Base-by-base conservation (phyloP, 2,113 vertebrate species). In the Muntiacus reevesi region DNA sequence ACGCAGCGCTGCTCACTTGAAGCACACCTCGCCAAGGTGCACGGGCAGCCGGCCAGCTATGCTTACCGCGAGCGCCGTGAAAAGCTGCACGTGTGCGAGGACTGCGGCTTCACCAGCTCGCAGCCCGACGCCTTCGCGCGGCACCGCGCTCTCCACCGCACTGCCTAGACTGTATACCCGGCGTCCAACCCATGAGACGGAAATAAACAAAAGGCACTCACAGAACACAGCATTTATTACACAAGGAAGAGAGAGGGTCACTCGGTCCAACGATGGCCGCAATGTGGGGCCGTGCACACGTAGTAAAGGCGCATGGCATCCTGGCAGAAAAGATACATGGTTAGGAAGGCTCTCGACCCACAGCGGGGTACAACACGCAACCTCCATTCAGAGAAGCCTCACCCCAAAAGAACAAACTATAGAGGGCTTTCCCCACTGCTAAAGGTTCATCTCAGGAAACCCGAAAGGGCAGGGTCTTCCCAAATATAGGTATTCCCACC, bases 231-330 rank as follows among this genome's bases (percentile, higher is more conserved):
- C 33, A n/a, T 98, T 98, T 98, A 98, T 98, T 96, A 91, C 27
- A 76, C 23, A 4, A 1, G 21, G 36, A 25, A 84, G 16, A 33
- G 28, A 45, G 11, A 7, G 2, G 57, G 33, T 99, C 98, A 99
- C 97, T 99, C 99, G 0, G 99, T 99, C 99, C 99, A 99, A 91
- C 99, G 99, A 98, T 99, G 99, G 97, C 99, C 99, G 19, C 99
- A 99, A 98, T 99, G 99, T 2, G 99, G 99, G 1, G 99, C 99
- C 0, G 99, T 99, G 98, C 99, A 99, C 12, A 99, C 99, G 7
- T 99, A 99, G 96, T 99, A 99, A 45, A 99, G 98, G 67, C 99
- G 98, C 99, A 99, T 99, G 50, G 99, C 99, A 19, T 99, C 99
- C 99, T 99, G 96, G 50, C 78, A 82, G 47, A 97, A 92, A 84